Percentiles rank a stretch among this genome's conserved stretches.
Evolutionary conservation across 2,797 vertebrate genomes (phyloP).

Genomic region (Triplophysa yarkandensis): DNA sequence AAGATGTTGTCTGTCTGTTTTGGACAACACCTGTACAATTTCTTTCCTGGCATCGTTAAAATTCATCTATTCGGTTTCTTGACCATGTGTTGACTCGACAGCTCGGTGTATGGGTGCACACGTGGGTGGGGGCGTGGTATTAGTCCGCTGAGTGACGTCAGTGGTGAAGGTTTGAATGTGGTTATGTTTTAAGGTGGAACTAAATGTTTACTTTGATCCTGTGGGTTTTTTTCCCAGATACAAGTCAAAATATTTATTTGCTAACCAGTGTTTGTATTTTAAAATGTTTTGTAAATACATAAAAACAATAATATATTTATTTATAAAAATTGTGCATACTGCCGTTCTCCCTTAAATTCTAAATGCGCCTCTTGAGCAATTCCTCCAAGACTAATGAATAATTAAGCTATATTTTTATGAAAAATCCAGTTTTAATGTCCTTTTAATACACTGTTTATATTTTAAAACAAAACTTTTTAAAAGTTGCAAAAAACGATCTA

Average conservation of each 20-base stretch:
- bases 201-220: no score
- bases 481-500: no score
- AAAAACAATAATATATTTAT: background rate
- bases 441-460: no score
- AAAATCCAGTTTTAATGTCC: no score
- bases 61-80: conserved; percentile 65
- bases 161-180: background rate
- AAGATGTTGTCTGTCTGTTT: conserved; percentile 60
- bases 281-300: background rate
- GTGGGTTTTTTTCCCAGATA: background rate
- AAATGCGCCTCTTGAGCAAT: background rate
- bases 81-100: background rate
- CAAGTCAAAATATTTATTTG: background rate
- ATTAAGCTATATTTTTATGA: no score
- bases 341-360: conserved; percentile 32
- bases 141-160: no score
- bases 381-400: no score
- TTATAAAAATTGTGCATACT: background rate
- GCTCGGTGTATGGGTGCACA: background rate
- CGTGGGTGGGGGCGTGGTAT: no score
- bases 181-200: conserved; percentile 16
- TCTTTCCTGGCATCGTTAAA: conserved; percentile 59
- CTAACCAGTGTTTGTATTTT: no score
- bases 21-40: conserved; percentile 64
- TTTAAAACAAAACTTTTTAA: no score